A percentile compares a stretch with the other conserved stretches of the same genome.
Conservation (phyloP, 2,113 vertebrate genomes). For the Lophura nycthemera region DNA sequence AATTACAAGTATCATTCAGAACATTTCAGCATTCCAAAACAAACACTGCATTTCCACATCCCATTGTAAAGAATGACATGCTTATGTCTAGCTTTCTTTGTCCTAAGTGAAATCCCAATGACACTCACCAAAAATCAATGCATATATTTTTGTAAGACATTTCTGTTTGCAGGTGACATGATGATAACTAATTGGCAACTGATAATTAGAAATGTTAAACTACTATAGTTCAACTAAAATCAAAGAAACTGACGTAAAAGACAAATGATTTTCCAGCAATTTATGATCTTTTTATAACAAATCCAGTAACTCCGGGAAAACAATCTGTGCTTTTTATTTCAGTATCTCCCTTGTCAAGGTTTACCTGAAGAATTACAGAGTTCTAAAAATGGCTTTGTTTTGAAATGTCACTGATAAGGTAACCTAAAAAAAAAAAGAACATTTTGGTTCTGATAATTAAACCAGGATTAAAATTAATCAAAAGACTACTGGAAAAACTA, state of each 20-base stretch:
- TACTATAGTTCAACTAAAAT: background rate
- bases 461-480: background rate
- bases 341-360: background rate
- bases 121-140: background rate
- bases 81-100: background rate
- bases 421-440: background rate
- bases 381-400: background rate
- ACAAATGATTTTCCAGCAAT: background rate
- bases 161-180: slow-evolving; percentile 29
- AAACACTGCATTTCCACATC: background rate
- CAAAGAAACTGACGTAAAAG: slow-evolving; percentile 36
- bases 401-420: background rate
- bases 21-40: slow-evolving; percentile 1
- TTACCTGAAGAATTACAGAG: slow-evolving; percentile 9
- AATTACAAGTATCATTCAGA: slow-evolving; percentile 14
- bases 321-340: slow-evolving; percentile 22
- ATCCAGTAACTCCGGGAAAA: slow-evolving; percentile 25
- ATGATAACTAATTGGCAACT: slow-evolving; percentile 37
- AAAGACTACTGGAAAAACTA: background rate
- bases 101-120: background rate
- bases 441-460: slow-evolving; percentile 17
- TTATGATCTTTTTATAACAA: slow-evolving; percentile 4
- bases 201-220: background rate
- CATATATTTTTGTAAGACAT: background rate
- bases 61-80: background rate